Percentiles rank a stretch among this genome's conserved stretches.
These are phyloP conservation scores for Zaprionus africanus DNA, from an alignment of 1,140 invertebrate species.

Conservation along the genomic window DNA sequence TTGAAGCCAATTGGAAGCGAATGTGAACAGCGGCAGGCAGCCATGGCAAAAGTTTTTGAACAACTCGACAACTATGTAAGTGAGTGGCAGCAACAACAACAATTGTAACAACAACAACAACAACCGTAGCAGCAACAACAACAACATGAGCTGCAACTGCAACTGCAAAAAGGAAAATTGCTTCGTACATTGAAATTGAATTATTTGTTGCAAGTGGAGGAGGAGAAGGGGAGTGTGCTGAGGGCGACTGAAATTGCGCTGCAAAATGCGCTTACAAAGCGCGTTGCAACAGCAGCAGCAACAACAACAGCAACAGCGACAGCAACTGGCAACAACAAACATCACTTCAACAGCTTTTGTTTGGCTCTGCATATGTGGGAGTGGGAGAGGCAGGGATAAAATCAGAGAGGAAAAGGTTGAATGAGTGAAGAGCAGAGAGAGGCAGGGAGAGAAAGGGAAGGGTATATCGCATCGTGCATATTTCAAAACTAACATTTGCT, in stretches of 20 bases:
- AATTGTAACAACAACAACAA: background rate
- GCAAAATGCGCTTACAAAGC: conserved; percentile 67
- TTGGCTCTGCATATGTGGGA: conserved; percentile 42
- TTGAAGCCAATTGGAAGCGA: conserved; percentile 73
- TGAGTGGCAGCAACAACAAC: conserved; percentile 58
- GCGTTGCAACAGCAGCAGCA: conserved; percentile 29
- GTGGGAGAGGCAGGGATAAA: background rate
- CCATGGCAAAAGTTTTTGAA: conserved; percentile 60
- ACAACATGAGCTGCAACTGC: conserved; percentile 32
- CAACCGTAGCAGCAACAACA: conserved; percentile 13
- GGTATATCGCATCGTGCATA: conserved; percentile 59
- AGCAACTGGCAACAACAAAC: conserved; percentile 44
- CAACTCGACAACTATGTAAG: conserved; percentile 79
- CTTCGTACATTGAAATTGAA: conserved; percentile 75
- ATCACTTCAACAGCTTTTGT: conserved; percentile 71
- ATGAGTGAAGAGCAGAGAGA: background rate
- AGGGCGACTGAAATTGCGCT: conserved; percentile 60
- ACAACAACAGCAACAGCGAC: conserved; percentile 25
- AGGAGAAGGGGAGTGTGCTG: no score
- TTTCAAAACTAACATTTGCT: conserved; percentile 78
- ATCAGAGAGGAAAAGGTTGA: background rate
- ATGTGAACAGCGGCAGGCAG: conserved; percentile 41
- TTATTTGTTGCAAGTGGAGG: conserved; percentile 56
- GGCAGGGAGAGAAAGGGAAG: background rate
- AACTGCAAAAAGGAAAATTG: conserved; percentile 61